Base-by-base conservation (phyloP, 2,888 invertebrate species). In the Odontomyia ornata region DNA sequence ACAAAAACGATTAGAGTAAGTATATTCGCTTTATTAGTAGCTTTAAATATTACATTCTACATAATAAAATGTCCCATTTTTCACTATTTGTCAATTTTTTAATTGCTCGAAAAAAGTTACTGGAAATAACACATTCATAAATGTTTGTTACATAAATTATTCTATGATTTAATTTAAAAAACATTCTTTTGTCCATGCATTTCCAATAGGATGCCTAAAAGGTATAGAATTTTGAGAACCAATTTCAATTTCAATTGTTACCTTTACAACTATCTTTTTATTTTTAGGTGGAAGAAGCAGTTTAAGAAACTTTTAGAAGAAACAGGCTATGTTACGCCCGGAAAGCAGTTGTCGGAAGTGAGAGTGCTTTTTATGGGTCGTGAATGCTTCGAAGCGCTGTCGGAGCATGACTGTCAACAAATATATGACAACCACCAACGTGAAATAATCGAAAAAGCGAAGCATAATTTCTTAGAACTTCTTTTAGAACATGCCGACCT, bases 401-500 rank as follows among this genome's bases (percentile, higher is more conserved):
- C 95, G 0, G 96, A 96, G 82, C 92, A 93, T 77, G 97, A 98
- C 84, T 94, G 95, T 83, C 94, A 95, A 84, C 91, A 94, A 82
- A 97, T 98, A 81, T 98, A 98, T 85, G 97, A 97, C 82, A 92
- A 94, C 81, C 97, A 98, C 87, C 98, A 98, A 88, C 89, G 94
- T 82, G 95, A 95, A 84, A 92, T 97, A 80, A 94, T 95, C 83
- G 93, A 95, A 82, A 91, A 93, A 82, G 96, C 97, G 67, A 95
- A 95, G 86, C 93, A 93, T 81, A 96, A 96, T 87, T 94, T 97
- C 84, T 95, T 96, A 88, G 98, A 98, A 87, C 87, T 98, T 75
- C 88, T 98, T 79, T 85, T 97, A 83, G 98, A 98, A 85, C 94
- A 97, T 84, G 96, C 97, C 0, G 96, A 96, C 85, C 88, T 97